Base-by-base conservation (phyloP, 2,113 vertebrate genomes). In the Trachemys scripta region DNA sequence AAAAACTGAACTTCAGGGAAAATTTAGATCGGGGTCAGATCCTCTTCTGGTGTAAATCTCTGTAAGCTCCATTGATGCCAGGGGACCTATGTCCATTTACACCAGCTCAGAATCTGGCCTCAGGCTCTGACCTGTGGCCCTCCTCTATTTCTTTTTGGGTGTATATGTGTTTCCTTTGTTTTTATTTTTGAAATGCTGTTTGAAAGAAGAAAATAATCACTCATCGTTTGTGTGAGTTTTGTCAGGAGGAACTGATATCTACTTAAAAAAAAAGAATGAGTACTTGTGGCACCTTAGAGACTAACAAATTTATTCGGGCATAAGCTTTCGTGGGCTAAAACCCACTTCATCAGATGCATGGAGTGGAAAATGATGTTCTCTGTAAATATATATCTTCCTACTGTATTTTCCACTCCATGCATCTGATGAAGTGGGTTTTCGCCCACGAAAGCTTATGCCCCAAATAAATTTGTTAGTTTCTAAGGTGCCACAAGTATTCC, bases 41-140 rank as follows among this genome's bases (percentile, higher is more conserved):
- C 86, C 82, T 88, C 80, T 51, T 11, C 38, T 93, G 87, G 16
- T 25, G 35, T 0, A 0, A 1, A 78, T 72, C 72, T 50, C 25
- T n/a, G 35, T 69, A 69, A 19, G 17, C 35, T 38, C 65, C 56
- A 80, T 88, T 49, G 54, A 69, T 88, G 72, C 53, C 72, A 88
- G 88, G 80, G 91, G 51, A 65, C 72, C 56, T 83, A 84, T 88
- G 79, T 86, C 88, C 85, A 84, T 93, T 95, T 96, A 90, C 35
- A 50, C 20, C 80, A 54, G 53, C 47, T 91, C 49, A 62, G 79
- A 11, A 19, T 51, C 31, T 87, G 88, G 31, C 56, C 87, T 85
- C 81, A 93, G 59, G 42, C 84, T 54, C 83, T 87, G 42, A 27
- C 82, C 31, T 79, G 51, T 84, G 72, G 4, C 27, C 45, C 45